These are phyloP conservation scores for Recurvirostra avosetta DNA, from an alignment of 2,113 vertebrate genomes.

Conservation along the genomic window DNA sequence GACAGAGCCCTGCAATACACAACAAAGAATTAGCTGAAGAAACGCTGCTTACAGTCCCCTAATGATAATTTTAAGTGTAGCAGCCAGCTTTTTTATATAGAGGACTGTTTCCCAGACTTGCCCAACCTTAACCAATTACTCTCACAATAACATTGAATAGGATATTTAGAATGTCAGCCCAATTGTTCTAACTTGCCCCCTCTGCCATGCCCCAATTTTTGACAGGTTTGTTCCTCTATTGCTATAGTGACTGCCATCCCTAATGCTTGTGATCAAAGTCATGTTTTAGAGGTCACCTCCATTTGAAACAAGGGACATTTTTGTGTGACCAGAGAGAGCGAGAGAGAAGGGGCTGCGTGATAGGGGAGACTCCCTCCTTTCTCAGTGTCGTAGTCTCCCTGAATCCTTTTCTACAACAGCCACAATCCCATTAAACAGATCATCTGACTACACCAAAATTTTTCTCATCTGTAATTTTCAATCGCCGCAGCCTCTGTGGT, in stretches of 20 bases:
- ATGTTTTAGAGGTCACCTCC: conserved; percentile 27
- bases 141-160: background rate
- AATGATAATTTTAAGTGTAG: background rate
- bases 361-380: background rate
- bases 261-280: conserved; percentile 58
- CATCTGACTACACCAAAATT: background rate
- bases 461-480: background rate
- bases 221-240: conserved; percentile 21
- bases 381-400: background rate
- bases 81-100: background rate
- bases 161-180: conserved; percentile 17
- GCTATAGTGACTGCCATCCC: conserved; percentile 31
- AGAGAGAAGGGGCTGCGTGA: background rate
- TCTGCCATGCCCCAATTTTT: conserved; percentile 16
- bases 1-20: background rate
- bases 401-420: background rate
- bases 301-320: background rate
- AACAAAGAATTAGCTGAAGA: background rate
- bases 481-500: background rate
- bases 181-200: conserved; percentile 29
- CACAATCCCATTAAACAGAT: background rate
- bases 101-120: conserved; percentile 1
- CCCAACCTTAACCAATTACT: conserved; percentile 66
- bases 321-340: background rate
- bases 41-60: background rate